These are phyloP conservation scores for Euwallacea fornicatus DNA, from an alignment of 1,140 invertebrate genomes.

Conservation along the genomic window DNA sequence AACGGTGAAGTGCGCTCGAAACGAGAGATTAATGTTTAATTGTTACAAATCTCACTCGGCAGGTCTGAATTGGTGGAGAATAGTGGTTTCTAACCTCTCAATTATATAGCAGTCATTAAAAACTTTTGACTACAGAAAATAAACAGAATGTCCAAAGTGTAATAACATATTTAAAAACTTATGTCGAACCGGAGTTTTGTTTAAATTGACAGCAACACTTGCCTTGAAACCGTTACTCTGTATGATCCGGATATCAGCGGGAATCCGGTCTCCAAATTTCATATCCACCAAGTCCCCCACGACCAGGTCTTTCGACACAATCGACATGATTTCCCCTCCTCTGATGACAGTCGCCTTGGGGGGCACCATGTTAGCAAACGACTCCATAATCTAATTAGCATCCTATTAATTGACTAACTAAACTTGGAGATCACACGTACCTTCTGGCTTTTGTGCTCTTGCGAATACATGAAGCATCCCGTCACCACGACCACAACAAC, in stretches of 20 bases:
- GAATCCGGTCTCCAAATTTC: slow-evolving; percentile 73
- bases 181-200: too few species aligned
- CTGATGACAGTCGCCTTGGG: slow-evolving; percentile 64
- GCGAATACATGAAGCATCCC: slow-evolving; percentile 60
- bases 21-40: too few species aligned
- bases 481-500: slow-evolving; percentile 72
- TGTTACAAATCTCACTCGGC: too few species aligned
- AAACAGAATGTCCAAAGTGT: too few species aligned
- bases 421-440: slow-evolving; percentile 23
- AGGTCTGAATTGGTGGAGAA: too few species aligned
- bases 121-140: too few species aligned
- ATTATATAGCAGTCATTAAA: too few species aligned
- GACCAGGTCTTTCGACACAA: slow-evolving; percentile 66
- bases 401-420: neutral
- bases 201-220: slow-evolving; percentile 5
- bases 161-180: too few species aligned
- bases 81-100: too few species aligned
- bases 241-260: slow-evolving; percentile 75
- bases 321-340: slow-evolving; percentile 66
- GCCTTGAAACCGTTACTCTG: slow-evolving; percentile 61
- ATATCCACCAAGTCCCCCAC: slow-evolving; percentile 74
- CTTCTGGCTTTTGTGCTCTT: slow-evolving; percentile 69
- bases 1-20: too few species aligned
- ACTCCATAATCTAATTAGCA: slow-evolving; percentile 70
- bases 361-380: slow-evolving; percentile 69